Percentiles rank a stretch among this genome's conserved stretches.
These are phyloP conservation scores for Nephrotoma guestfalica DNA, from an alignment of 2,888 invertebrate species.

Conservation along the genomic window DNA sequence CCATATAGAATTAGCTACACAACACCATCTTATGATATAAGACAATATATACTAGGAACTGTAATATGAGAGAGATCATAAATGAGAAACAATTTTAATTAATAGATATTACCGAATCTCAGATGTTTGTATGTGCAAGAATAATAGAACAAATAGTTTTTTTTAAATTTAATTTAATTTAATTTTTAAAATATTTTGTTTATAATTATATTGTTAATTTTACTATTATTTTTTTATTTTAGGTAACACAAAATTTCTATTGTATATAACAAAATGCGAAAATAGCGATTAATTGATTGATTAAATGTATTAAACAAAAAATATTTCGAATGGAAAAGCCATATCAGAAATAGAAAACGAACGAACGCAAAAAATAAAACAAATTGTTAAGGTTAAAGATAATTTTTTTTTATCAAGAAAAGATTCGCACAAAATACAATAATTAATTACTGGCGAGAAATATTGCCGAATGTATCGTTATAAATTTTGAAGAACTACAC, in stretches of 20 bases:
- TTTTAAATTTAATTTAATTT: neutral
- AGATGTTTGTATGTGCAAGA: neutral
- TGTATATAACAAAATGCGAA: neutral
- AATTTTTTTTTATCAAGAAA: neutral
- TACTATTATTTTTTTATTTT: neutral
- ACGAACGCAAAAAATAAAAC: neutral
- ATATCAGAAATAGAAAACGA: neutral
- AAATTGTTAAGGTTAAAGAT: neutral
- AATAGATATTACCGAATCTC: neutral
- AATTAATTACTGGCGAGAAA: neutral
- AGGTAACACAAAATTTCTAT: neutral
- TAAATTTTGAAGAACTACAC: neutral
- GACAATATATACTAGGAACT: neutral
- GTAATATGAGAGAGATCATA: neutral
- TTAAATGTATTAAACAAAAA: neutral
- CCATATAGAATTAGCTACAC: neutral
- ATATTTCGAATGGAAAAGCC: neutral
- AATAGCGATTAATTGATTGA: neutral
- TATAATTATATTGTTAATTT: neutral
- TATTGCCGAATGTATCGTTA: neutral
- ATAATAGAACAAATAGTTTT: neutral
- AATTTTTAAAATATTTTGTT: neutral
- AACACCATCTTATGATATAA: neutral
- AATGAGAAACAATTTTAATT: neutral
- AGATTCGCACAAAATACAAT: neutral